A percentile compares a stretch with the other conserved stretches of the same genome.
Evolutionary conservation across 64 coral and sea anemone genomes (phyloP).

Genomic region (Trachythela sp.): DNA sequence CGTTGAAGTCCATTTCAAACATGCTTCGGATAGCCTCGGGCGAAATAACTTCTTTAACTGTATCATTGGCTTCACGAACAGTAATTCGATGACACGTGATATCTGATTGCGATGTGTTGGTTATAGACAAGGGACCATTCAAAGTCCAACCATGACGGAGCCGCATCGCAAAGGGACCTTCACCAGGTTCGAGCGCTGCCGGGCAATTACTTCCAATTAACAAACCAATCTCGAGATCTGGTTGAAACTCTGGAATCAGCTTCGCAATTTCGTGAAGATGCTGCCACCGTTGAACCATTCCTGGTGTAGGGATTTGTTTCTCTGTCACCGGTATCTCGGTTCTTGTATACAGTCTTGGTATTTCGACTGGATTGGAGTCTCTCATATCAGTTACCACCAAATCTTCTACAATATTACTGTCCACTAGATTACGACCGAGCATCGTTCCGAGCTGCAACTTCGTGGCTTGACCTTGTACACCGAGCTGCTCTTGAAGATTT

Average conservation of each 20-base stretch:
- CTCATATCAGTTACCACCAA: conserved; percentile 44
- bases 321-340: conserved; percentile 51
- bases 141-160: conserved; percentile 63
- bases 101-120: not conserved
- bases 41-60: conserved; percentile 1
- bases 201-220: conserved; percentile 64
- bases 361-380: conserved; percentile 44
- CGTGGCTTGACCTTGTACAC: conserved; percentile 32
- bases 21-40: not conserved
- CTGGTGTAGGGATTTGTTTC: conserved; percentile 56
- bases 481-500: conserved; percentile 34
- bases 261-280: conserved; percentile 29
- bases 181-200: conserved; percentile 48
- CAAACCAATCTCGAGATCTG: conserved; percentile 50
- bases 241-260: conserved; percentile 46
- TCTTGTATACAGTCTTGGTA: conserved; percentile 44
- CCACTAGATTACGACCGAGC: conserved; percentile 42
- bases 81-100: conserved; percentile 43
- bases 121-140: conserved; percentile 30
- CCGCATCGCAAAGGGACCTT: conserved; percentile 63
- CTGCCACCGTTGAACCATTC: conserved; percentile 24
- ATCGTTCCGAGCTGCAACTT: conserved; percentile 61
- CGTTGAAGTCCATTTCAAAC: conserved; percentile 21
- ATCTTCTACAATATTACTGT: conserved; percentile 41
- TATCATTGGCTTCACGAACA: conserved; percentile 35